phyloP scores from a whole-genome alignment of 2,113 vertebrate species.

The Phylloscopus trochiloides region DNA sequence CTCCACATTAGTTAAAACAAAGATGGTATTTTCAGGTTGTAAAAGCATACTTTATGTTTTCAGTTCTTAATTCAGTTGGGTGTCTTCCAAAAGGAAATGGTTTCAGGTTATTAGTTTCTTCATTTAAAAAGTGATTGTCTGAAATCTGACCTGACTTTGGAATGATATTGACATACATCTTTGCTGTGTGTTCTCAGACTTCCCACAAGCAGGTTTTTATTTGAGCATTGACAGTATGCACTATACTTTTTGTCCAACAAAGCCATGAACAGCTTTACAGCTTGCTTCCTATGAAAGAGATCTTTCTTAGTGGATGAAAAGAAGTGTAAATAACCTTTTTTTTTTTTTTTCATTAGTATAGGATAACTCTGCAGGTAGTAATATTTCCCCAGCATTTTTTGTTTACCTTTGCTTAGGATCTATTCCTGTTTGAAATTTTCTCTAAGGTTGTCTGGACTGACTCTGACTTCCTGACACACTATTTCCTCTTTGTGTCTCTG shows the following conservation, averaged over 20 bases:
- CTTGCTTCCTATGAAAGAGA: not conserved
- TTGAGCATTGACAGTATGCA: not conserved
- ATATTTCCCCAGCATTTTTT: not conserved
- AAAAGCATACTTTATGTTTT: not conserved
- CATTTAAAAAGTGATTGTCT: not conserved
- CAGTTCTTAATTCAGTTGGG: not conserved
- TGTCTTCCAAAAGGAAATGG: not conserved
- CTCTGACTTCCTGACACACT: not conserved
- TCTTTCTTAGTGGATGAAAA: not conserved
- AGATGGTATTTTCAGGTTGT: not conserved
- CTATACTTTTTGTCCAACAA: not conserved
- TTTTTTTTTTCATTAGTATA: not conserved
- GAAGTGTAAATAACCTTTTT: not conserved
- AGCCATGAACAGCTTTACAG: not conserved
- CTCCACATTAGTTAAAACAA: not conserved
- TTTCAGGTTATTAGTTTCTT: constrained; percentile 1
- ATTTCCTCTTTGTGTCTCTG: not conserved
- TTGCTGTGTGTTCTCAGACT: not conserved
- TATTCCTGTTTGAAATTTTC: not conserved
- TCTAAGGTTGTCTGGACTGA: not conserved
- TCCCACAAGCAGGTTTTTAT: not conserved
- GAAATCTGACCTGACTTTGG: constrained; percentile 3
- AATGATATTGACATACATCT: not conserved
- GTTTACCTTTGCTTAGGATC: not conserved
- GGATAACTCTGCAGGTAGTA: not conserved